A percentile compares a stretch with the other conserved stretches of the same genome.
phyloP scores from a whole-genome alignment of 2,888 invertebrate genomes.

The Andrena bicolor region DNA sequence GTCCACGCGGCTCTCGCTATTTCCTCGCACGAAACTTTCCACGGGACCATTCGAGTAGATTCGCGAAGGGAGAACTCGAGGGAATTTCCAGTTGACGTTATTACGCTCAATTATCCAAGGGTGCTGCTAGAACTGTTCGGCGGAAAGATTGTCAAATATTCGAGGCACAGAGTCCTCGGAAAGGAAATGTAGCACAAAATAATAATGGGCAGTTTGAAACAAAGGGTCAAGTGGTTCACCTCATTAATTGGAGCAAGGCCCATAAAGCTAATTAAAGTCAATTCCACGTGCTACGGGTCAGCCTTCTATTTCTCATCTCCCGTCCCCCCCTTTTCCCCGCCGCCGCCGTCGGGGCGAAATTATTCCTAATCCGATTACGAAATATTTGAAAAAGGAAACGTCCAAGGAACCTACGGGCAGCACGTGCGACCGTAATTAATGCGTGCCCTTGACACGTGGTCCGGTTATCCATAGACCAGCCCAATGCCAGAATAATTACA shows the following conservation, averaged over 20 bases:
- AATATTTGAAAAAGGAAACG: constrained; percentile 35
- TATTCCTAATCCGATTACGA: constrained; percentile 22
- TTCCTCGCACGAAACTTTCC: neutral
- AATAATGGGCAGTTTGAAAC: constrained; percentile 27
- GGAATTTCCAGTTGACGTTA: too few species aligned
- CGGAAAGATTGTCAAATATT: neutral
- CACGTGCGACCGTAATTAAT: constrained; percentile 62
- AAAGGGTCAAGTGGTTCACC: constrained; percentile 57
- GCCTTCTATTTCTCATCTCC: constrained; percentile 45
- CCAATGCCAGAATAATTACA: constrained; percentile 66
- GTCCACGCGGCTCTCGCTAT: neutral
- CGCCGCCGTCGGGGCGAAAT: neutral
- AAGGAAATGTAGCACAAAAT: constrained; percentile 49
- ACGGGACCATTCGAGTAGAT: neutral
- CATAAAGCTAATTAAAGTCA: constrained; percentile 51
- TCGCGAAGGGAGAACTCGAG: too few species aligned
- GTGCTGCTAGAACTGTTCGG: too few species aligned
- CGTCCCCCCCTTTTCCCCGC: neutral
- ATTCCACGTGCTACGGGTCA: constrained; percentile 29
- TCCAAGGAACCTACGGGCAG: constrained; percentile 37
- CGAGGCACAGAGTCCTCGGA: neutral
- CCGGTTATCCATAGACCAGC: constrained; percentile 53
- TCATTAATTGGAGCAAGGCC: constrained; percentile 60
- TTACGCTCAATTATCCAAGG: too few species aligned
- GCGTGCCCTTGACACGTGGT: constrained; percentile 69